Evolutionary conservation across 2,888 invertebrate genomes (phyloP).

Genomic region (Volucella inanis): DNA sequence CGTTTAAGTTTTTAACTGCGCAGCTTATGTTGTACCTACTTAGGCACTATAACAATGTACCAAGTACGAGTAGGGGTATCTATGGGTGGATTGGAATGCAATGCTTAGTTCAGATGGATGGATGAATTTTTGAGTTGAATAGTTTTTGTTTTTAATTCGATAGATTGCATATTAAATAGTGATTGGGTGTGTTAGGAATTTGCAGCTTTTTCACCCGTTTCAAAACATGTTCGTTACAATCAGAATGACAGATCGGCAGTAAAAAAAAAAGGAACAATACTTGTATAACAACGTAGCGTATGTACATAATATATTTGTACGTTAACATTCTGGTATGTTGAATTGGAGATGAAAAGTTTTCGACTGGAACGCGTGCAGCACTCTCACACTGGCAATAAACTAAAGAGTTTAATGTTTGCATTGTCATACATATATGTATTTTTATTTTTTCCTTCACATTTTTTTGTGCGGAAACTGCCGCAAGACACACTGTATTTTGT

Average conservation of each 20-base stretch:
- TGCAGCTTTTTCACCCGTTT: slow-evolving; percentile 46
- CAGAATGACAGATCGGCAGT: neutral
- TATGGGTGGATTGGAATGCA: neutral
- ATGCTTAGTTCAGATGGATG: slow-evolving; percentile 11
- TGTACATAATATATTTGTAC: neutral
- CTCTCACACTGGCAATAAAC: slow-evolving; percentile 19
- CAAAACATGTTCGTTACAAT: neutral
- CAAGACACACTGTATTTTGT: slow-evolving; percentile 21
- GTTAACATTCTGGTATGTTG: slow-evolving; percentile 26
- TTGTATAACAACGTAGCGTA: no score
- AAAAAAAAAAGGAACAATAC: slow-evolving; percentile 1
- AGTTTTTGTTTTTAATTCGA: slow-evolving; percentile 32
- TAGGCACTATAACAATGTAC: slow-evolving; percentile 8
- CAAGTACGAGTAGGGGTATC: neutral
- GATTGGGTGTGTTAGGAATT: slow-evolving; percentile 67
- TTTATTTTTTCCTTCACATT: neutral
- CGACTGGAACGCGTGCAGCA: slow-evolving; percentile 35
- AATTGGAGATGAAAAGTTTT: slow-evolving; percentile 22
- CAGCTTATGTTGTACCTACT: slow-evolving; percentile 48
- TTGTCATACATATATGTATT: slow-evolving; percentile 43
- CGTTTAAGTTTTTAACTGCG: slow-evolving; percentile 64
- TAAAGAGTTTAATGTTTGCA: slow-evolving; percentile 48
- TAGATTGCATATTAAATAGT: slow-evolving; percentile 61
- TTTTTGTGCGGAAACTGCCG: slow-evolving; percentile 47
- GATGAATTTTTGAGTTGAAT: slow-evolving; percentile 23